phyloP scores from a whole-genome alignment of 2,113 vertebrate genomes.

The Rhinoptilus africanus region DNA sequence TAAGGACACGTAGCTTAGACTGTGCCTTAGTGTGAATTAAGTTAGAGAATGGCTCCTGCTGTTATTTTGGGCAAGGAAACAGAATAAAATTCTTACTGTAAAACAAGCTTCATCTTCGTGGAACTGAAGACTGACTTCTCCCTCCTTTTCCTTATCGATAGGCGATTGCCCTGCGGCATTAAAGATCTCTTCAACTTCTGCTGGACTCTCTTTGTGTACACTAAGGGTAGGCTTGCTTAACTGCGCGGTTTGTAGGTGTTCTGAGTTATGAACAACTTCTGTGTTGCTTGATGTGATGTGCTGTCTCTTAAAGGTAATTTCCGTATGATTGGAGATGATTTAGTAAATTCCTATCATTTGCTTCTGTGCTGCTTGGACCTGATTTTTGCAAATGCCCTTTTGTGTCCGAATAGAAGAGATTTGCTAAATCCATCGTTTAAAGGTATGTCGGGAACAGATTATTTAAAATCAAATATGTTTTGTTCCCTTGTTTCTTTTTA shows the following conservation, averaged over 20 bases:
- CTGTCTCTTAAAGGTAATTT: constrained; percentile 88
- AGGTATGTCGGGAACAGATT: constrained; percentile 73
- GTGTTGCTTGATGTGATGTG: constrained; percentile 25
- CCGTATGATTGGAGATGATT: constrained; percentile 95
- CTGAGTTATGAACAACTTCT: background rate
- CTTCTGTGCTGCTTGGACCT: constrained; percentile 97
- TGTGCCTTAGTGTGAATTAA: background rate
- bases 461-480: background rate
- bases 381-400: constrained; percentile 89
- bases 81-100: background rate
- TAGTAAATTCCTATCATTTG: constrained; percentile 98
- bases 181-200: constrained; percentile 97
- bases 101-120: background rate
- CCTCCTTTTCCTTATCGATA: constrained; percentile 11
- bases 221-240: constrained; percentile 84
- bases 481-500: background rate
- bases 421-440: constrained; percentile 90
- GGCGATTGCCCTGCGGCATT: constrained; percentile 84
- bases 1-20: background rate
- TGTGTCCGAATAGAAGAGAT: constrained; percentile 88
- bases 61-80: background rate
- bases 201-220: constrained; percentile 97
- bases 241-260: background rate
- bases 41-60: background rate
- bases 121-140: background rate